Conservation (phyloP, 2,797 vertebrate species). For the Semotilus atromaculatus region DNA sequence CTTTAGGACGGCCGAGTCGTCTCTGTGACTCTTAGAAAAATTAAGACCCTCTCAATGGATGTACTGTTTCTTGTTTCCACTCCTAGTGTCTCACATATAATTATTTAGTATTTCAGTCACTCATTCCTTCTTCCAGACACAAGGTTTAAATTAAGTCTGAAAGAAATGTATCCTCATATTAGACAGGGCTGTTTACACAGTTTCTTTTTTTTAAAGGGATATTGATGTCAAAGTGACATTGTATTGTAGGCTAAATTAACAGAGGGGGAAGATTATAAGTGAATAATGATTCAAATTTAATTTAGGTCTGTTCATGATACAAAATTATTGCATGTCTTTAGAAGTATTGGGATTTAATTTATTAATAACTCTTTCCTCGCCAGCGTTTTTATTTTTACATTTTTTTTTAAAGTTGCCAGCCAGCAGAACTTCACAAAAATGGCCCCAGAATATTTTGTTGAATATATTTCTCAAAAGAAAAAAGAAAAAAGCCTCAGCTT, state of each 20-base stretch:
- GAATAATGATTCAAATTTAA: background rate
- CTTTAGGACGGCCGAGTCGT: slow-evolving; percentile 33
- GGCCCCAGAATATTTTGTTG: no score
- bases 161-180: slow-evolving; percentile 16
- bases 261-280: background rate
- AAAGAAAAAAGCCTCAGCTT: no score
- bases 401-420: no score
- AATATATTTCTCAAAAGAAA: no score
- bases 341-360: background rate
- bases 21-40: slow-evolving; percentile 37
- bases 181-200: background rate
- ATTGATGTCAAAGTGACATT: background rate
- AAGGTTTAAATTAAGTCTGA: slow-evolving; percentile 4
- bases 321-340: background rate
- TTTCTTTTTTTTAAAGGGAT: background rate
- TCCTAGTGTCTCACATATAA: background rate
- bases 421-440: no score
- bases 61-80: background rate
- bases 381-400: no score
- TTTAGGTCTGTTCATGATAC: background rate
- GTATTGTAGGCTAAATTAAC: background rate
- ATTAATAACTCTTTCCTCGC: background rate
- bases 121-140: background rate
- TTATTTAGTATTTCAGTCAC: slow-evolving; percentile 18
- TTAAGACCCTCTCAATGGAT: slow-evolving; percentile 33